phyloP scores from a whole-genome alignment of 2,113 vertebrate genomes.

The Glareola pratincola region DNA sequence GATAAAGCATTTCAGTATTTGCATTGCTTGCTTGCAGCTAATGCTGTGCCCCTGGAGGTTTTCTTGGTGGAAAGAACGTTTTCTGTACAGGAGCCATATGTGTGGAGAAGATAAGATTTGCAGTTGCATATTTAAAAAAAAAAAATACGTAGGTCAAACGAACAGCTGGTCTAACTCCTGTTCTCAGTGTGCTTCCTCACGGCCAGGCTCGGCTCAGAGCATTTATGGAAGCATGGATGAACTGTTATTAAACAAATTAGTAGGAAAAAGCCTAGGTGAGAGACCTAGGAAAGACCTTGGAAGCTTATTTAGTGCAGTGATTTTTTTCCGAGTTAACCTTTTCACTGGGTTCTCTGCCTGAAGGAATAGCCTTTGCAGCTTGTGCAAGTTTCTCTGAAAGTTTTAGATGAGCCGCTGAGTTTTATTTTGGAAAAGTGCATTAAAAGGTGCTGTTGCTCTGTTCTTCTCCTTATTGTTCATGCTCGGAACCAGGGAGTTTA shows the following conservation, averaged over 20 bases:
- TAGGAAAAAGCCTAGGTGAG: not conserved
- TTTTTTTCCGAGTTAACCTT: not conserved
- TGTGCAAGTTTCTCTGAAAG: not conserved
- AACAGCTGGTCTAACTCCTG: not conserved
- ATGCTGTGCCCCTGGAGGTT: not conserved
- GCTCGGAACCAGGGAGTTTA: not conserved
- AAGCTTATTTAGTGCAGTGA: not conserved
- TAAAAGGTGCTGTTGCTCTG: not conserved
- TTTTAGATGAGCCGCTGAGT: not conserved
- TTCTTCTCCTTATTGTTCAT: not conserved
- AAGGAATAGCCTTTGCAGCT: not conserved
- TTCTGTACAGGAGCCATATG: slow-evolving; percentile 24
- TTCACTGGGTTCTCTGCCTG: not conserved
- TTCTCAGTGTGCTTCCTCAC: not conserved
- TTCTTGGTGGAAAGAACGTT: not conserved
- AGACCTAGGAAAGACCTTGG: not conserved
- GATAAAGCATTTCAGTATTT: slow-evolving; percentile 20
- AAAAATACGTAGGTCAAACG: not conserved
- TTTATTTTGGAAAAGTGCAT: not conserved
- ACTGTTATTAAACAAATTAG: not conserved
- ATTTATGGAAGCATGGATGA: not conserved
- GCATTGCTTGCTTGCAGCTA: slow-evolving; percentile 6
- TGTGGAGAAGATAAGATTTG: slow-evolving; percentile 40
- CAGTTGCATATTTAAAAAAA: not conserved
- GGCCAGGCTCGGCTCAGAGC: not conserved